These are phyloP conservation scores for Trichonephila clavipes DNA, from an alignment of 1,140 invertebrate genomes.

Conservation along the genomic window DNA sequence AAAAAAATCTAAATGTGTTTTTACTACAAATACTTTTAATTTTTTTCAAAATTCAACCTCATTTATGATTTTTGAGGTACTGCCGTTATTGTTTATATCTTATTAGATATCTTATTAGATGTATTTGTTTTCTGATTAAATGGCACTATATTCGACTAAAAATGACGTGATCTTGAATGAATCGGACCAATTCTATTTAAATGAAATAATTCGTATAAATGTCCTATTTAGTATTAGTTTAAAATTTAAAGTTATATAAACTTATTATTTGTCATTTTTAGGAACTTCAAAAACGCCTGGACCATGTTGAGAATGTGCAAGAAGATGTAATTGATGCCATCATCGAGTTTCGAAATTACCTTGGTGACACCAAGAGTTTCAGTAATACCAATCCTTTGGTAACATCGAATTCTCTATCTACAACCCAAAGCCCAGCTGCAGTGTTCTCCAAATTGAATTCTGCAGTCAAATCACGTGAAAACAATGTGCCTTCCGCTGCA, in stretches of 20 bases:
- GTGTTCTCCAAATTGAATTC: conserved; percentile 21
- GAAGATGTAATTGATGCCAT: conserved; percentile 67
- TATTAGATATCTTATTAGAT: too few species aligned
- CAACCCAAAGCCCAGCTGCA: background rate
- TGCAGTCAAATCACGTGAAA: background rate
- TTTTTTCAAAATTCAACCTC: too few species aligned
- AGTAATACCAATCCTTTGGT: background rate
- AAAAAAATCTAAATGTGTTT: too few species aligned
- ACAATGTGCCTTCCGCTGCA: conserved; percentile 27
- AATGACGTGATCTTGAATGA: too few species aligned
- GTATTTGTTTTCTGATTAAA: too few species aligned
- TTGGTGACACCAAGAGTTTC: conserved; percentile 22
- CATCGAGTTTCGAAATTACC: conserved; percentile 52
- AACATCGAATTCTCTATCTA: background rate
- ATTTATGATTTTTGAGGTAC: too few species aligned
- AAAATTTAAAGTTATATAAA: background rate
- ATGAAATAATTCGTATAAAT: too few species aligned
- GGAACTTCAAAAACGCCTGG: conserved; percentile 61
- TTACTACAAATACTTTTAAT: too few species aligned
- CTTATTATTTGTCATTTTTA: conserved; percentile 25
- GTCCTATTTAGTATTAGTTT: too few species aligned
- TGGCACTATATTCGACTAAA: too few species aligned
- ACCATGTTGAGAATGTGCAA: conserved; percentile 60
- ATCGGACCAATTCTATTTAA: too few species aligned
- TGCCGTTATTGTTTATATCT: too few species aligned